Conservation (phyloP, 2,888 invertebrate species). For the Lepidonotus clava region DNA sequence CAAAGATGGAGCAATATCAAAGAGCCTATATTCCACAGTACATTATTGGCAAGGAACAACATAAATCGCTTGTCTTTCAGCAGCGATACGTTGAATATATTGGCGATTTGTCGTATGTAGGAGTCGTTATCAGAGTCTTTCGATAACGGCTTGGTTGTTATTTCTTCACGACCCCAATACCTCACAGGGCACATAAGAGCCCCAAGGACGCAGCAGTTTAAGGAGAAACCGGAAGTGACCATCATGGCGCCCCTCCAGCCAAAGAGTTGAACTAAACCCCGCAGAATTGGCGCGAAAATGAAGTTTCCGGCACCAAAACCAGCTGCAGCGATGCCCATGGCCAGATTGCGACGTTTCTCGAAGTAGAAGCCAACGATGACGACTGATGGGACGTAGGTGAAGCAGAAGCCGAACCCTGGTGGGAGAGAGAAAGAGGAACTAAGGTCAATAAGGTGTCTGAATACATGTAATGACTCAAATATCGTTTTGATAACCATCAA, state of each 20-base stretch:
- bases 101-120: background rate
- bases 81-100: slow-evolving; percentile 51
- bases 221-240: slow-evolving; percentile 70
- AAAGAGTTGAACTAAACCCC: slow-evolving; percentile 68
- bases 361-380: slow-evolving; percentile 74
- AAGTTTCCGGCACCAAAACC: slow-evolving; percentile 73
- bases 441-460: background rate
- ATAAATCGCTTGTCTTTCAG: slow-evolving; percentile 49
- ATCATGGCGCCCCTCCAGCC: slow-evolving; percentile 74
- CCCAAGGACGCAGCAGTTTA: slow-evolving; percentile 70
- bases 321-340: slow-evolving; percentile 73
- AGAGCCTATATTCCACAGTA: slow-evolving; percentile 56
- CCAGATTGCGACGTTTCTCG: slow-evolving; percentile 70
- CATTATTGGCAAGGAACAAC: slow-evolving; percentile 51
- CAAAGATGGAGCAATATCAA: slow-evolving; percentile 48
- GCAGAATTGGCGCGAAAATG: slow-evolving; percentile 70
- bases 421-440: background rate
- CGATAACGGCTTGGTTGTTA: background rate
- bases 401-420: slow-evolving; percentile 71
- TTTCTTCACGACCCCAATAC: background rate
- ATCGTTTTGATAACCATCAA: too few relatives aligned
- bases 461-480: too few relatives aligned
- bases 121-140: background rate
- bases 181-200: slow-evolving; percentile 68
- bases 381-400: slow-evolving; percentile 74